A percentile compares a stretch with the other conserved stretches of the same genome.
Evolutionary conservation across 1,140 invertebrate genomes (phyloP).

Genomic region (Ylistrum balloti): DNA sequence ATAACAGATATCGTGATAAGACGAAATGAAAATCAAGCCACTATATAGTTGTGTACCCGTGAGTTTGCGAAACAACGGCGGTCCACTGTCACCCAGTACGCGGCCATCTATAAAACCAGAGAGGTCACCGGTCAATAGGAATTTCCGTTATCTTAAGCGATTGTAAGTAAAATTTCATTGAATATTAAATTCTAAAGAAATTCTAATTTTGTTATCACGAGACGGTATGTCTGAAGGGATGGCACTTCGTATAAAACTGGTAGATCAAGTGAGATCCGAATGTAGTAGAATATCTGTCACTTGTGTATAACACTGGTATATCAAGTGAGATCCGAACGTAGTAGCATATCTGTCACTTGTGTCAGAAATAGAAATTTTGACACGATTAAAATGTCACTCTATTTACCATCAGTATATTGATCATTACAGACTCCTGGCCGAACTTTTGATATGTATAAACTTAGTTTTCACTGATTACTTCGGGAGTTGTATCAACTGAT

Average conservation of each 20-base stretch:
- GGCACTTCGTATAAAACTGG: background rate
- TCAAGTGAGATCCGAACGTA: background rate
- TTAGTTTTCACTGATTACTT: no score
- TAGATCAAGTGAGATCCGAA: background rate
- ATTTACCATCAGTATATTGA: background rate
- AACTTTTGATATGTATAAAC: no score
- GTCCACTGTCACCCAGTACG: no score
- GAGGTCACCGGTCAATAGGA: background rate
- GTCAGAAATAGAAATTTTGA: background rate
- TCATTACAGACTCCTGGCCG: background rate
- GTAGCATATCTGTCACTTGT: background rate
- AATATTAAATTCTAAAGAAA: slow-evolving; percentile 1
- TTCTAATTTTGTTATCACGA: background rate
- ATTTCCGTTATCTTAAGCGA: background rate
- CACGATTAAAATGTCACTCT: no score
- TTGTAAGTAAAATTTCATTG: background rate
- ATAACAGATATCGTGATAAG: background rate
- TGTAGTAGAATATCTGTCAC: no score
- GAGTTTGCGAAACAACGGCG: background rate
- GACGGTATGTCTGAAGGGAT: background rate
- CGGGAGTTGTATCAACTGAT: no score
- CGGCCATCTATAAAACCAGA: background rate
- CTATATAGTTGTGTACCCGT: background rate
- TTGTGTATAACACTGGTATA: background rate
- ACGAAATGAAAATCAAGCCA: background rate